Evolutionary conservation across 2,888 invertebrate genomes (phyloP).

Genomic region (Proisotoma minuta): DNA sequence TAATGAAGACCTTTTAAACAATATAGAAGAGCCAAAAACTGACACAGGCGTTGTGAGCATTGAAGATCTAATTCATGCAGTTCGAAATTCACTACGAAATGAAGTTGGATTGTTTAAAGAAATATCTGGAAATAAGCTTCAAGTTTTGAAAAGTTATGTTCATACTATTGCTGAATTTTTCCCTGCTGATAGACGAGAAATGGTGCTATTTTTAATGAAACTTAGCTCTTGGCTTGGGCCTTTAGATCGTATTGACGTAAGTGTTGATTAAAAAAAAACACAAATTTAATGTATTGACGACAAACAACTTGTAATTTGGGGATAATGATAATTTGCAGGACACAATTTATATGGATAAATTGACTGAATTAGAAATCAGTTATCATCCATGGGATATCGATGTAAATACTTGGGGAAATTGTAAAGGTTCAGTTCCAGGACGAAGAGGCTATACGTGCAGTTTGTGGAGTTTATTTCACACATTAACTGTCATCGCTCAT

Average conservation of each 20-base stretch:
- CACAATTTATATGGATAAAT: constrained; percentile 50
- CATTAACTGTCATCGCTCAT: constrained; percentile 72
- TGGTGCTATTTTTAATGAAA: constrained; percentile 59
- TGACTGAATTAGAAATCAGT: constrained; percentile 52
- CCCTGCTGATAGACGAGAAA: constrained; percentile 68
- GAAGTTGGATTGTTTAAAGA: constrained; percentile 70
- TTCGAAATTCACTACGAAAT: constrained; percentile 74
- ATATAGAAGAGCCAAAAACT: constrained; percentile 23
- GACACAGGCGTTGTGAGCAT: constrained; percentile 65
- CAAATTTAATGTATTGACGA: not conserved
- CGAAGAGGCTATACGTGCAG: constrained; percentile 87
- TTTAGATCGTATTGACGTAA: constrained; percentile 46
- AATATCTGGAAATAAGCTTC: constrained; percentile 67
- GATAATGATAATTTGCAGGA: constrained; percentile 9
- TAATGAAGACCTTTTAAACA: constrained; percentile 15
- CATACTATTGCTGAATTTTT: constrained; percentile 69
- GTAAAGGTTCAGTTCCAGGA: constrained; percentile 67
- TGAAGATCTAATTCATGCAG: constrained; percentile 78
- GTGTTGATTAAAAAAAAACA: constrained; percentile 8
- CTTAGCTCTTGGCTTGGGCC: constrained; percentile 58
- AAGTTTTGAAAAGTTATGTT: constrained; percentile 70
- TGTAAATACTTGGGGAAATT: constrained; percentile 66
- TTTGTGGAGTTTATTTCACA: constrained; percentile 91
- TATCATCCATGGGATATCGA: constrained; percentile 44
- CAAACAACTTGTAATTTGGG: not conserved